Base-by-base conservation (phyloP, 37 sponge, comb jelly and placozoan genomes). In the Dysidea cf. avara region DNA sequence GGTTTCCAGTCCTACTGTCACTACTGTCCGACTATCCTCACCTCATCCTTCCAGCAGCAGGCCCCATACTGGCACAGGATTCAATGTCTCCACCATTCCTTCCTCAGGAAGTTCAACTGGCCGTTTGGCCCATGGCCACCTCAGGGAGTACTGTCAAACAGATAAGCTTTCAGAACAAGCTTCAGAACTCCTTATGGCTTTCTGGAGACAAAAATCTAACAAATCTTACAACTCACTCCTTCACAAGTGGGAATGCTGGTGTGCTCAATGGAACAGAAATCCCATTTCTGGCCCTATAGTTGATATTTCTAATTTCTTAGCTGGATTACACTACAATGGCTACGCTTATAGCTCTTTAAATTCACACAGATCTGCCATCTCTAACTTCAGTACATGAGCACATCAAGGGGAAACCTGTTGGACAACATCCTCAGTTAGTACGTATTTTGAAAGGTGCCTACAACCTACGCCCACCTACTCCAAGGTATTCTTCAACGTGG, bases 381-480 rank as follows among this genome's bases (percentile, higher is more conserved):
- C 46, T 12, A 5, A 12, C 46, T 43, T 43, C 46, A 43, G 46
- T 43, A 9, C 46, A 43, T 43, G 46, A 43, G 9, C 46, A 43
- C 46, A 43, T 53, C 38, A 60, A 58, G 3, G 40, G 59, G 2
- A 12, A 16, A 14, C 39, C 61, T 17, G 61, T 58, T 1, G 74
- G 74, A 2, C 53, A 75, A 16, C 51, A 61, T n/a, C 64, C 75
- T 6, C n/a, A 49, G 5, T 36, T 75, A 5, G 36, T 51, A 32
- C 53, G 64, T 9, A 14, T 75, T 29, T 18, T 75, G 34, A 46
- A 75, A 28, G 64, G 75, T 4, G 36, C 48, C 14, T 61, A 49
- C 18, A 75, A 72, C 61, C 14, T 12, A 7, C 46, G 74, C 3
- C 74, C 74, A 11, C 81, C 81, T 17, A 38, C 33, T 24, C 81